Evolutionary conservation across 2,113 vertebrate species (phyloP).

Genomic region (Herpetotheres cachinnans): DNA sequence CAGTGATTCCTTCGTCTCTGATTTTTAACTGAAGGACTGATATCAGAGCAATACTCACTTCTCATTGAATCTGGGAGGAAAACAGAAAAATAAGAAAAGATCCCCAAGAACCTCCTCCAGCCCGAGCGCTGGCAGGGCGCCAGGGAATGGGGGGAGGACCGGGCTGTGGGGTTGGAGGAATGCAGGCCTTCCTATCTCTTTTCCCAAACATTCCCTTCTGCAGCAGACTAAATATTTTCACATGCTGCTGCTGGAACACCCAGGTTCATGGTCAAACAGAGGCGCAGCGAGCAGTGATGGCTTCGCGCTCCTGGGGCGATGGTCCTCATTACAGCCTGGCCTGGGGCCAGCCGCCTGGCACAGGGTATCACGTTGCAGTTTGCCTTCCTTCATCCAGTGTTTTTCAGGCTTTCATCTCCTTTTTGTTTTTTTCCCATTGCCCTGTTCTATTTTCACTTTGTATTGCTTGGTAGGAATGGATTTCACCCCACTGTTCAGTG

Average conservation of each 20-base stretch:
- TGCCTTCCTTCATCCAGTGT: background rate
- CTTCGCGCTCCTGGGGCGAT: background rate
- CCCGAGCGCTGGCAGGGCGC: accelerated
- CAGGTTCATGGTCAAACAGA: background rate
- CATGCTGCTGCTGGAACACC: conserved; percentile 28
- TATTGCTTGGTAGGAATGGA: background rate
- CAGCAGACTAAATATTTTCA: conserved; percentile 60
- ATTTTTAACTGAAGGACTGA: background rate
- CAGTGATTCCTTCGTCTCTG: background rate
- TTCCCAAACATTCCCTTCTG: conserved; percentile 45
- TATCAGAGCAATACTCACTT: background rate
- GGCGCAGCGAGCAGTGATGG: background rate
- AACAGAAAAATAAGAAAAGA: background rate
- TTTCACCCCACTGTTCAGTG: background rate
- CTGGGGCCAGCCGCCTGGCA: background rate
- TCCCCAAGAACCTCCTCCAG: background rate
- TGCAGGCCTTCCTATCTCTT: conserved; percentile 38
- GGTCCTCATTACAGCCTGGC: background rate
- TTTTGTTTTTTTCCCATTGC: background rate
- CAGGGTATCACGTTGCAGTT: accelerated
- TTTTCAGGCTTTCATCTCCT: background rate
- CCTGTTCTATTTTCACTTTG: background rate
- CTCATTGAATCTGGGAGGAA: background rate
- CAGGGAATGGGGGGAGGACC: conserved; percentile 39
- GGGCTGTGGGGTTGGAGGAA: background rate